Evolutionary conservation across 2,113 vertebrate genomes (phyloP), one percentile per base, ranked within the genome.

Genomic region (Elanus axillaris): DNA sequence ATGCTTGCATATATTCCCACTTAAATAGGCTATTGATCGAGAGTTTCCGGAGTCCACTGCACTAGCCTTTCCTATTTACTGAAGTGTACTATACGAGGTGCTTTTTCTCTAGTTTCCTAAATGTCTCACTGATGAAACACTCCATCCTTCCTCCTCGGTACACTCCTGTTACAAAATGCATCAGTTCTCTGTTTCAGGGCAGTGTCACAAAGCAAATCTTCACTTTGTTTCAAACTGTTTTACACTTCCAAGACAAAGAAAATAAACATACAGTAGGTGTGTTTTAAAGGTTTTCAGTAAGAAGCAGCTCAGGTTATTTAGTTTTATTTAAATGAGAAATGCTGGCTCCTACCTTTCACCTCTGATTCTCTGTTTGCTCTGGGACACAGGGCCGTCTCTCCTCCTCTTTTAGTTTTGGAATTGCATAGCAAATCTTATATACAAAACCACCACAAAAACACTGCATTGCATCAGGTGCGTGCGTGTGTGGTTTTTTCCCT

Each of bases 21-120:
- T 98, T 97, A 98, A 98, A 98, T 96, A 97, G 86, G 76, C 71
- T 98, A 99, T 98, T 96, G 98, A 99, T 98, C 93, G 59, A 88
- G 96, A 97, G 97, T 76, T 91, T 97, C 68, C 96, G 97, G 87
- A 76, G 86, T 98, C 98, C 97, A 97, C 97, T 97, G 97, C 98
- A 98, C 98, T 98, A 98, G 98, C 97, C 88, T 88, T 98, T 98
- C 97, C 95, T 94, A 97, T 98, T 98, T 96, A 97, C 83, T 87
- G 92, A 98, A 95, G 98, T 96, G 0, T 81, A 84, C 53, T 47
- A 72, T 27, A 67, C 16, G 15, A 97, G 77, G 94, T 98, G 96
- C 97, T 97, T 96, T 93, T 96, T 93, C 96, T 96, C 97, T 97
- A 93, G 48, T 59, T 96, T 82, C 75, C 94, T 76, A 83, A 91